Conservation (phyloP, 1,140 invertebrate genomes). For the Colletes gigas region DNA sequence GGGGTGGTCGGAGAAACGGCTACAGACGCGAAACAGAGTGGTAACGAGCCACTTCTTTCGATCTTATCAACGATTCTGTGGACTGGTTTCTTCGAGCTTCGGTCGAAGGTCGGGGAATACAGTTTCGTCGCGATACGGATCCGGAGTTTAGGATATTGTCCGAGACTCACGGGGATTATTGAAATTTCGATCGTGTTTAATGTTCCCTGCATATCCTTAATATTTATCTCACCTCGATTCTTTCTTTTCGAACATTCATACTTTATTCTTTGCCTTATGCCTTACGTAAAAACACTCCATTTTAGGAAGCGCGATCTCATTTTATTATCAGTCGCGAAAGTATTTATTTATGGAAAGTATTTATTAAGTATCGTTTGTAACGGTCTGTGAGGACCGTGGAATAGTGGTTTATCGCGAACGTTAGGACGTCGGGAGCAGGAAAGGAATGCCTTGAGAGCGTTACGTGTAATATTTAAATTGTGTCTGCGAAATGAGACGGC, state of each 20-base stretch:
- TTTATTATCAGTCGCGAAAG: not conserved
- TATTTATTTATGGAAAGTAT: not conserved
- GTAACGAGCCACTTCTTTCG: slow-evolving; percentile 29
- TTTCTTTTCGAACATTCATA: no score
- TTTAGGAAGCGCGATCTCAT: no score
- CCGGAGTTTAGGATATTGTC: not conserved
- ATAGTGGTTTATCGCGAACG: not conserved
- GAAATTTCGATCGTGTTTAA: not conserved
- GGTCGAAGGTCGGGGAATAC: not conserved
- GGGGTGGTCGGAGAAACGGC: not conserved
- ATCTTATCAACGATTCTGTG: not conserved
- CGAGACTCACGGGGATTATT: not conserved
- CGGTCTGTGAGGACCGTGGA: no score
- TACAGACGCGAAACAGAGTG: slow-evolving; percentile 13
- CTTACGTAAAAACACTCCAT: no score
- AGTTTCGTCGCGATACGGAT: not conserved
- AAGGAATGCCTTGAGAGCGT: slow-evolving; percentile 8
- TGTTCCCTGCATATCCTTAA: no score
- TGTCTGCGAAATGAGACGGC: slow-evolving; percentile 40
- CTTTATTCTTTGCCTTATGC: no score
- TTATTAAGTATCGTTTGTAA: no score
- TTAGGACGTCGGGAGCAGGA: not conserved
- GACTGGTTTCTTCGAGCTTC: not conserved
- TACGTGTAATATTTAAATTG: slow-evolving; percentile 44
- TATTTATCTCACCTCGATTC: no score